Conservation (phyloP, 1,140 invertebrate genomes). For the Euura lappo region DNA sequence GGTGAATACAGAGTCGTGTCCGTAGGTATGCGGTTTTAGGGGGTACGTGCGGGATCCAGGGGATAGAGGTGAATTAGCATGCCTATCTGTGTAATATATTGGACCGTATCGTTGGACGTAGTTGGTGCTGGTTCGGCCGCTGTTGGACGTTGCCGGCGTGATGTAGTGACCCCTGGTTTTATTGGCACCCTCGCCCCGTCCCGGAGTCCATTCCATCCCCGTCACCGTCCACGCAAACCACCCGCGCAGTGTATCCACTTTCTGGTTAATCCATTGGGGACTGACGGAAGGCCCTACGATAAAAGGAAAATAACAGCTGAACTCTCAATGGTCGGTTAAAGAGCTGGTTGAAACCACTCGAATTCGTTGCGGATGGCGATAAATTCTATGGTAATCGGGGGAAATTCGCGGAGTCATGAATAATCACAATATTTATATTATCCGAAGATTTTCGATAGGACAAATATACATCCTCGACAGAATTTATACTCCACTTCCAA, state of each 20-base stretch:
- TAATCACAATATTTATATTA: too few relatives aligned
- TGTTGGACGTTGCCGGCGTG: slow-evolving; percentile 22
- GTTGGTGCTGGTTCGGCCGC: neutral
- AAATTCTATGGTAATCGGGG: too few relatives aligned
- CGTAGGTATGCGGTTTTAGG: neutral
- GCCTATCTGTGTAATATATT: slow-evolving; percentile 53
- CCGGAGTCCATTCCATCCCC: neutral
- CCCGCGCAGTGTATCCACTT: slow-evolving; percentile 32
- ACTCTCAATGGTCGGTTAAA: neutral
- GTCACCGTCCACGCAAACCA: slow-evolving; percentile 26
- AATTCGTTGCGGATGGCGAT: too few relatives aligned
- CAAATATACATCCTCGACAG: too few relatives aligned
- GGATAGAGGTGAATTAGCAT: slow-evolving; percentile 48
- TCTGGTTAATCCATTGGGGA: slow-evolving; percentile 23
- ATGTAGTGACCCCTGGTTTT: slow-evolving; percentile 41
- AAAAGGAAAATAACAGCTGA: neutral
- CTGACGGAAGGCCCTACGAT: neutral
- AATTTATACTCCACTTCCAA: too few relatives aligned
- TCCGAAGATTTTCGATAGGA: too few relatives aligned
- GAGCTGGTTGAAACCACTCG: too few relatives aligned
- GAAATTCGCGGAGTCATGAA: too few relatives aligned
- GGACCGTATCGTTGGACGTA: slow-evolving; percentile 45
- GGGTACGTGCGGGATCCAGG: slow-evolving; percentile 10
- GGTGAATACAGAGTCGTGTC: neutral
- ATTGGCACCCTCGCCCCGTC: slow-evolving; percentile 39